Evolutionary conservation across 2,113 vertebrate genomes (phyloP), one percentile per base, ranked within the genome.

Genomic region (Vulpes ferrilata): DNA sequence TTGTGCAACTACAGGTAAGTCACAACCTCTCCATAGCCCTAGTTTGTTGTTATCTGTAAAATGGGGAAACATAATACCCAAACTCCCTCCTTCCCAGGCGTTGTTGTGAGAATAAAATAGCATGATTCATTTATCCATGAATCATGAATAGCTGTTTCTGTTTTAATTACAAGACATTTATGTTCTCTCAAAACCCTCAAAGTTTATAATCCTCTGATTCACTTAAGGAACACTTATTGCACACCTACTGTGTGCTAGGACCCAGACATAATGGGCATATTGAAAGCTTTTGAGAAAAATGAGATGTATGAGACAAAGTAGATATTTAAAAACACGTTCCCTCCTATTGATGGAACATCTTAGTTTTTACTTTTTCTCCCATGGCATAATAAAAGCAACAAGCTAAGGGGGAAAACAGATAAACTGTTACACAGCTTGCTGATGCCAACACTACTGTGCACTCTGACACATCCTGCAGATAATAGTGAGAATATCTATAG

Each of bases 111-210:
- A 95, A 92, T 87, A 90, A 97, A 96, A 53, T 96, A 78, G 78
- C 85, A 95, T 97, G 96, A 97, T 96, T 98, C 95, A 98, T 93
- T 97, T 95, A 91, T 89, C 92, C 78, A 64, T 97, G 95, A 98
- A 96, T 97, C 92, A 97, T 8, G 13, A 91, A 82, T 79, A 97
- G 76, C 48, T 97, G 93, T 91, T 94, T 97, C 48, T 97, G 93
- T 88, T 95, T 97, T 95, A 95, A 94, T 95, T 95, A 88, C 30
- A 82, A 95, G 88, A 88, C 38, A 19, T 90, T 96, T 86, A 94
- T 88, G 53, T 94, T 97, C 84, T 85, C 43, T 80, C 59, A 93
- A 71, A 90, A 64, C 16, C 30, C 53, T 96, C 43, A n/a, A 35
- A 88, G 19, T 93, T 94, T 97, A 91, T 91, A 97, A 93, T 95